Evolutionary conservation across 2,797 vertebrate species (phyloP).

Genomic region (Neosilurus hyrtlii): DNA sequence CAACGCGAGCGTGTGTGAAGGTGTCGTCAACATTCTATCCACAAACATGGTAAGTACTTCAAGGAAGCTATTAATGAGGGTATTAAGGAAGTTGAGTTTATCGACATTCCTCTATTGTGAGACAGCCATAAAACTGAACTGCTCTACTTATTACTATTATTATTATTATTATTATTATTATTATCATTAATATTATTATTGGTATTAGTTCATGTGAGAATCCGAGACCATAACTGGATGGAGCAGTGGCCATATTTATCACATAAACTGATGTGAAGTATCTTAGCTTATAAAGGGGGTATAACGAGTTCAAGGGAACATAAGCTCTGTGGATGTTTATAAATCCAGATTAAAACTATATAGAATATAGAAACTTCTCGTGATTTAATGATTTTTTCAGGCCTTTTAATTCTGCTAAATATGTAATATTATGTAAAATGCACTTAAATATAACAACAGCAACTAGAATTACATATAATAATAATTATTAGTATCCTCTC

Average conservation of each 20-base stretch:
- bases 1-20: slow-evolving; percentile 11
- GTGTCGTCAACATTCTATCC: slow-evolving; percentile 31
- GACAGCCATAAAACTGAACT: neutral
- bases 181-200: too few relatives aligned
- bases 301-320: neutral
- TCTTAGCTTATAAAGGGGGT: neutral
- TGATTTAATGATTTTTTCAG: neutral
- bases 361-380: neutral
- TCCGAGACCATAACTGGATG: neutral
- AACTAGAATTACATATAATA: neutral
- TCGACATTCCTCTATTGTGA: neutral
- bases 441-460: neutral
- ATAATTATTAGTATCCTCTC: neutral
- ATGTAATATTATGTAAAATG: neutral
- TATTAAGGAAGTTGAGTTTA: slow-evolving; percentile 40
- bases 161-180: too few relatives aligned
- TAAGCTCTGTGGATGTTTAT: neutral
- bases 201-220: neutral
- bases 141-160: neutral
- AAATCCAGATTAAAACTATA: neutral
- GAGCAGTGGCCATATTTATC: neutral
- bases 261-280: too few relatives aligned
- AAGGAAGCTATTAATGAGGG: slow-evolving; percentile 29
- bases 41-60: slow-evolving; percentile 42
- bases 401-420: neutral